Conservation (phyloP, 2,888 invertebrate species). For the Epistrophe grossulariae region DNA sequence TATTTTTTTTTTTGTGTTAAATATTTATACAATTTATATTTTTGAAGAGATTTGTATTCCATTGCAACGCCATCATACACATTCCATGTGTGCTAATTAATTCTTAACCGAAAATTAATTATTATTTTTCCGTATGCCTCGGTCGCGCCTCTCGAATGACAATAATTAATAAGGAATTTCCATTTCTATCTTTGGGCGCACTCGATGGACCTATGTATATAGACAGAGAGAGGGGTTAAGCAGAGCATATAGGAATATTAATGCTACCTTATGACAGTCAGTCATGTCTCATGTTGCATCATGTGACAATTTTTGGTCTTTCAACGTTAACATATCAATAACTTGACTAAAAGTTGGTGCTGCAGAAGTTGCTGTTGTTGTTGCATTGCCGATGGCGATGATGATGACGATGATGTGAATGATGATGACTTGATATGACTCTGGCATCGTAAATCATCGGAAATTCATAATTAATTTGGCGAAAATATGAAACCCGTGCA, state of each 20-base stretch:
- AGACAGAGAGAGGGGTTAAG: not conserved
- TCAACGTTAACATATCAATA: slow-evolving; percentile 72
- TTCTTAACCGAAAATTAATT: slow-evolving; percentile 73
- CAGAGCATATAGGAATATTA: not conserved
- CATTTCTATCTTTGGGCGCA: slow-evolving; percentile 63
- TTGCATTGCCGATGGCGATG: not conserved
- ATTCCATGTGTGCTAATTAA: slow-evolving; percentile 70
- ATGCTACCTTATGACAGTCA: slow-evolving; percentile 36
- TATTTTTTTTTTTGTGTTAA: slow-evolving; percentile 7
- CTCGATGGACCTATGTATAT: not conserved
- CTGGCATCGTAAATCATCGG: slow-evolving; percentile 64
- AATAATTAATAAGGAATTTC: slow-evolving; percentile 76
- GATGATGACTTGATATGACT: slow-evolving; percentile 67
- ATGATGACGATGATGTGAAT: not conserved
- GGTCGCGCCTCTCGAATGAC: slow-evolving; percentile 52
- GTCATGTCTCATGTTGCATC: slow-evolving; percentile 57
- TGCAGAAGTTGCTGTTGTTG: not conserved
- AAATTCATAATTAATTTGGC: slow-evolving; percentile 75
- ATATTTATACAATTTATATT: slow-evolving; percentile 43
- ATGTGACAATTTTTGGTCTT: slow-evolving; percentile 59
- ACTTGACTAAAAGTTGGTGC: slow-evolving; percentile 20
- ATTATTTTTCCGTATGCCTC: slow-evolving; percentile 59
- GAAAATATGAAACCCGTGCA: slow-evolving; percentile 73
- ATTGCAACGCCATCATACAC: slow-evolving; percentile 31
- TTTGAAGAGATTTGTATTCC: slow-evolving; percentile 44